Evolutionary conservation across 1,140 invertebrate species (phyloP), one percentile per base, ranked within the genome.

Genomic region (Battus philenor): DNA sequence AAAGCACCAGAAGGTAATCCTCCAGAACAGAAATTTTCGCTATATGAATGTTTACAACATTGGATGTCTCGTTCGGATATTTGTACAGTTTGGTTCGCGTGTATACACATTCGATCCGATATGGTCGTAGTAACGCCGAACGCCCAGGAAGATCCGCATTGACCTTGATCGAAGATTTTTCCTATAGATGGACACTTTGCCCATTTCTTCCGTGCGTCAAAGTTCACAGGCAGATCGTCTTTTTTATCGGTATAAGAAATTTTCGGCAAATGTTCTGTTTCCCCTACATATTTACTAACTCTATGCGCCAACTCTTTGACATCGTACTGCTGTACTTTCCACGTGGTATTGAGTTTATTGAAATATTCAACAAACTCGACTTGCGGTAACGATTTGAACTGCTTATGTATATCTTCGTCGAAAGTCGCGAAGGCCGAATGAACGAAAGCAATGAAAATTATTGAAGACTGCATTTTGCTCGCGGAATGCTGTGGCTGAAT

Each of bases 41-140:
- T 7, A 17, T 33, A n/a, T 1, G 31, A 8, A 9, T 16, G n/a
- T 16, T 94, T 89, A 2, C 94, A 95, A 24, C 96, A 88, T 51
- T 91, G 87, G 44, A 92, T 89, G 58, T 95, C 88, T 1, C 59
- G 33, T 1, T 84, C 57, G 27, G 88, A 87, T 4, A 58, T 33
- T 1, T 9, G 10, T 1, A 49, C 50, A 1, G 27, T 26, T 2
- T 89, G 93, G 7, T 91, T 87, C 0, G 91, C 92, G 48, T 93
- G 90, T 59, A 97, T 95, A 73, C 96, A 97, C 2, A 87, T 88
- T 44, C 95, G 86, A 82, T 97, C 96, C 12, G 94, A 94, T 89
- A 97, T 96, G 1, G 95, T 92, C 78, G 95, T 94, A 0, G 94
- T 93, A 18, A 95, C 93, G 32, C 93, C 95, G 80, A 95, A 94